Conservation (phyloP, 2,113 vertebrate species). For the Pollimyrus isidori region DNA sequence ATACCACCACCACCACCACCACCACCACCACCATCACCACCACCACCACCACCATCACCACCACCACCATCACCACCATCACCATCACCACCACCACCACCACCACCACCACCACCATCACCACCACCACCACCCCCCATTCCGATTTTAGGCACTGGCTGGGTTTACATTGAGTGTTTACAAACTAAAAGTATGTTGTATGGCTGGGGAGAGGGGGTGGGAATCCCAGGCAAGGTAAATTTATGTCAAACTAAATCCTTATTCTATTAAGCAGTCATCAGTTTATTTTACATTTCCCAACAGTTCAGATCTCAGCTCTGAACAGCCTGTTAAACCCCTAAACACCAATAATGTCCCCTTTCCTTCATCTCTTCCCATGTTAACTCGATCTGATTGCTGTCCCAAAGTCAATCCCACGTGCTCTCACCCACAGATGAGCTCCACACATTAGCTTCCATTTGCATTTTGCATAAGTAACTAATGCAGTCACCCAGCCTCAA, state of each 20-base stretch:
- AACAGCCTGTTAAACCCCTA: neutral
- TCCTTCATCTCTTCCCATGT: neutral
- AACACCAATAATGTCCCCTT: neutral
- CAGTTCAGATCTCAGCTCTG: neutral
- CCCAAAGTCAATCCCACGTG: neutral
- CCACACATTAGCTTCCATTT: neutral
- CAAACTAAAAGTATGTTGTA: neutral
- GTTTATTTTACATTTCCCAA: neutral
- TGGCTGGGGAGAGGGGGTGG: neutral
- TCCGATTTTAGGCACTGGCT: neutral
- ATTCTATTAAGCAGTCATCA: neutral
- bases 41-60: neutral
- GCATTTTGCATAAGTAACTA: neutral
- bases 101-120: neutral
- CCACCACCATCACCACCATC: neutral
- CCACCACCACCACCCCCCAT: too few species aligned
- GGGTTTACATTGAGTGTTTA: neutral
- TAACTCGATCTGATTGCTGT: neutral
- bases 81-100: neutral
- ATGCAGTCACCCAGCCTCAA: neutral
- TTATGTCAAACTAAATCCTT: neutral
- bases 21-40: neutral
- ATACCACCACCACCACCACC: neutral
- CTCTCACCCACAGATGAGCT: neutral
- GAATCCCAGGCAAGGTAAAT: neutral